phyloP scores from a whole-genome alignment of 2,797 vertebrate genomes.

The Spinus olivaceus region DNA sequence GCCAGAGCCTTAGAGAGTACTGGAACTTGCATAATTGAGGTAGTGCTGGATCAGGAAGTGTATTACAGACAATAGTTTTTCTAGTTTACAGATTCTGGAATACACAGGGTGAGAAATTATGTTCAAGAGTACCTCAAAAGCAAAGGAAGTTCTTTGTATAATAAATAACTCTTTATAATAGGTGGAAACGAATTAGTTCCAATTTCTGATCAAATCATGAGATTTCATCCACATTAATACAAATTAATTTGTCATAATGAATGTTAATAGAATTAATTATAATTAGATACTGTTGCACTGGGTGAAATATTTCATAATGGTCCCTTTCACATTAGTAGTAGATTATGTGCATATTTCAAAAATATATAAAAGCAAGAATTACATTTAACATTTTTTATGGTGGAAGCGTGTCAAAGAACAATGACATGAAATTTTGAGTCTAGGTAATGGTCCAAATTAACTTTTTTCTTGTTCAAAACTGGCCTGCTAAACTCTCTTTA shows the following conservation, averaged over 20 bases:
- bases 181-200: conserved; percentile 33
- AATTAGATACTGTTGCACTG: conserved; percentile 16
- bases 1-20: not conserved
- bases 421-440: not conserved
- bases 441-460: not conserved
- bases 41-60: not conserved
- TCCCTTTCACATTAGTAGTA: not conserved
- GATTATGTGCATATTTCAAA: conserved; percentile 56
- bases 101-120: not conserved
- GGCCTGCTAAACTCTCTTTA: not conserved
- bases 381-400: not conserved
- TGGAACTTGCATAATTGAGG: not conserved
- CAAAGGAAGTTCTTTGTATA: not conserved
- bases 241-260: conserved; percentile 54
- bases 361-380: conserved; percentile 4
- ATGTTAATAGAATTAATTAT: conserved; percentile 57
- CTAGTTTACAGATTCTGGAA: not conserved
- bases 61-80: not conserved
- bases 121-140: not conserved
- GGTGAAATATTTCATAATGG: conserved; percentile 34
- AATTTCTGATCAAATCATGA: conserved; percentile 40
- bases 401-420: not conserved
- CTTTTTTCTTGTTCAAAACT: not conserved
- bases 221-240: conserved; percentile 31
- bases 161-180: conserved; percentile 35